phyloP scores from a whole-genome alignment of 2,888 invertebrate genomes.

The Caenorhabditis sp. region DNA sequence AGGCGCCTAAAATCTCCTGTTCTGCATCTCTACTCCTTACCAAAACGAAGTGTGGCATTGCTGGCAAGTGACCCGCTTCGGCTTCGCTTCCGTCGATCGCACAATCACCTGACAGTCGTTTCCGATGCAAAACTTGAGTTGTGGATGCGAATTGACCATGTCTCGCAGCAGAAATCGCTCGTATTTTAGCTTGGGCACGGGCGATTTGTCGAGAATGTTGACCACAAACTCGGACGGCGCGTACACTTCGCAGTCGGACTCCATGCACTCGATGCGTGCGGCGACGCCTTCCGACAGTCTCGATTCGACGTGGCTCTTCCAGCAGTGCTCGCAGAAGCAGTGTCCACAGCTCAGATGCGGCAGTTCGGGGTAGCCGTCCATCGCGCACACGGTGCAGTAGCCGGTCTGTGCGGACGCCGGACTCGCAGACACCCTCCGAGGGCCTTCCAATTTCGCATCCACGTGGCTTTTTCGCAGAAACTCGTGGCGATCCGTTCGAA shows the following conservation, averaged over 20 bases:
- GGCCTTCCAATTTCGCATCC: slow-evolving; percentile 14
- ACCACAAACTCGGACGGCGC: slow-evolving; percentile 83
- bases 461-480: slow-evolving; percentile 44
- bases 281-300: slow-evolving; percentile 82
- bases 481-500: slow-evolving; percentile 26
- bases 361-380: slow-evolving; percentile 39
- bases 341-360: slow-evolving; percentile 80
- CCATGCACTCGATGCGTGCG: slow-evolving; percentile 96
- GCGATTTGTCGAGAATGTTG: slow-evolving; percentile 49
- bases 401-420: background rate
- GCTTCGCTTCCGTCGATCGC: slow-evolving; percentile 85
- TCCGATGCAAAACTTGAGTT: slow-evolving; percentile 90
- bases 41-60: slow-evolving; percentile 93
- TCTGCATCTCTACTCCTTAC: too few species aligned
- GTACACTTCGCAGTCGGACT: slow-evolving; percentile 91
- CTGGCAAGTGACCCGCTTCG: slow-evolving; percentile 90
- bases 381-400: slow-evolving; percentile 61
- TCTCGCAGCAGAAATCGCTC: slow-evolving; percentile 96
- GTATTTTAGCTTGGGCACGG: slow-evolving; percentile 83
- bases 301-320: slow-evolving; percentile 95
- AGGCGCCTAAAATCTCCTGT: too few species aligned
- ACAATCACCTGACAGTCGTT: slow-evolving; percentile 87
- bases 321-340: slow-evolving; percentile 94
- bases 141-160: slow-evolving; percentile 87
- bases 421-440: slow-evolving; percentile 15